These are phyloP conservation scores for Spilogale gracilis DNA, from an alignment of 2,113 vertebrate species.

Conservation along the genomic window DNA sequence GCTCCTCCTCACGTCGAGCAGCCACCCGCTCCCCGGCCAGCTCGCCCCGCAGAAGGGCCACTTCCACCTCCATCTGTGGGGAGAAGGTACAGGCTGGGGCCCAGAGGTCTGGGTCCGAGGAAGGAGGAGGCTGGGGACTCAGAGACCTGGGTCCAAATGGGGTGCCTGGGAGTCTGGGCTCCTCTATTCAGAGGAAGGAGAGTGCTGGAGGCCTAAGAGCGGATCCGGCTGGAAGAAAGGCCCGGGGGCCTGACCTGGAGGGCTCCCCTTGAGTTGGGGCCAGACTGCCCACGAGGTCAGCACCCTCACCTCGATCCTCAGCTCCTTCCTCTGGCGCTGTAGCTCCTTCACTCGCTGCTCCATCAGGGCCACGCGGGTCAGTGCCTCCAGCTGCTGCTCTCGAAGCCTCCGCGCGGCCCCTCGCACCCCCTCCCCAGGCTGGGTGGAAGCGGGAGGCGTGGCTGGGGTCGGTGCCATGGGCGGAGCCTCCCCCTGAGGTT, in stretches of 20 bases:
- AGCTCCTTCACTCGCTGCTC: constrained; percentile 91
- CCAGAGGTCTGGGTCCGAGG: too few relatives aligned
- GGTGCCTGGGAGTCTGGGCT: neutral
- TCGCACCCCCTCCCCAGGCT: neutral
- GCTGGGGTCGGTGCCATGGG: neutral
- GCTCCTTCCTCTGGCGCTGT: constrained; percentile 92
- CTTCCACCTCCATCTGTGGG: constrained; percentile 93
- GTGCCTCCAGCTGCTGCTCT: constrained; percentile 72
- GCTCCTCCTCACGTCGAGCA: constrained; percentile 86
- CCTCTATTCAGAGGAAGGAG: neutral
- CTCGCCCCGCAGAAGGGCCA: constrained; percentile 92
- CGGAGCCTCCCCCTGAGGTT: constrained; percentile 54
- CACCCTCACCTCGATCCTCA: constrained; percentile 91
- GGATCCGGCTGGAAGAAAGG: neutral
- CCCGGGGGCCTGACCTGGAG: neutral
- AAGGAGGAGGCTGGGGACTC: too few relatives aligned
- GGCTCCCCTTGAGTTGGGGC: neutral
- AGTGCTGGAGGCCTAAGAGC: neutral
- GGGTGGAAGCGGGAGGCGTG: neutral
- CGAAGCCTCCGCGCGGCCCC: neutral
- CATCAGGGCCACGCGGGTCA: constrained; percentile 84
- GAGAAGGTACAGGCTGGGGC: neutral
- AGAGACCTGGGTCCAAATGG: neutral
- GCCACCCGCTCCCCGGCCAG: constrained; percentile 90
- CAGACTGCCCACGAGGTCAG: neutral